Conservation (phyloP, 2,113 vertebrate species). For the Conger conger region DNA sequence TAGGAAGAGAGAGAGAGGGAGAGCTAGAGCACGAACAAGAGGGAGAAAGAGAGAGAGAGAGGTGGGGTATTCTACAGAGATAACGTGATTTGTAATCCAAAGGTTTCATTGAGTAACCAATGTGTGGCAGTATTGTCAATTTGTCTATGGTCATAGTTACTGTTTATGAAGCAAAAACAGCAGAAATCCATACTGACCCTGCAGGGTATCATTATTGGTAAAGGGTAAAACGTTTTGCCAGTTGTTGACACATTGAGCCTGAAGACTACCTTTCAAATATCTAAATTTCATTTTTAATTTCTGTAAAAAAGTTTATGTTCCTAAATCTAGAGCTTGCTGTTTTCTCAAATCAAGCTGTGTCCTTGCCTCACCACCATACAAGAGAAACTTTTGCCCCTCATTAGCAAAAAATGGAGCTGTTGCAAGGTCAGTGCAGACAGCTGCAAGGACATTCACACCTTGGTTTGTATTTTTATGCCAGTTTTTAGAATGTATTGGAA, state of each 20-base stretch:
- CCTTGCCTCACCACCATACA: too few relatives aligned
- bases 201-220: background rate
- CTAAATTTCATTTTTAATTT: too few relatives aligned
- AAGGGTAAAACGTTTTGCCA: background rate
- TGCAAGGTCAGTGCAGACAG: too few relatives aligned
- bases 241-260: background rate
- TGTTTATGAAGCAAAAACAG: background rate
- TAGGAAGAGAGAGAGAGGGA: constrained; percentile 12
- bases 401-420: too few relatives aligned
- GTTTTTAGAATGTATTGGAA: too few relatives aligned
- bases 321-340: too few relatives aligned
- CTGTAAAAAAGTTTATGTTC: too few relatives aligned
- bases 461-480: too few relatives aligned
- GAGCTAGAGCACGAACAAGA: constrained; percentile 8
- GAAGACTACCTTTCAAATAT: background rate
- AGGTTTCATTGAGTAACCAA: background rate
- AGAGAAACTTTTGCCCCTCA: too few relatives aligned
- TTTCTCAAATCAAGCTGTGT: too few relatives aligned
- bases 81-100: constrained; percentile 41
- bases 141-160: background rate
- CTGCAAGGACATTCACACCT: too few relatives aligned
- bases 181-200: background rate
- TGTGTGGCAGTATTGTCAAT: background rate
- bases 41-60: constrained; percentile 27
- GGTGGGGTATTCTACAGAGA: constrained; percentile 41